Conservation (phyloP, 2,888 invertebrate genomes). For the Drepanosiphum platanoidis region DNA sequence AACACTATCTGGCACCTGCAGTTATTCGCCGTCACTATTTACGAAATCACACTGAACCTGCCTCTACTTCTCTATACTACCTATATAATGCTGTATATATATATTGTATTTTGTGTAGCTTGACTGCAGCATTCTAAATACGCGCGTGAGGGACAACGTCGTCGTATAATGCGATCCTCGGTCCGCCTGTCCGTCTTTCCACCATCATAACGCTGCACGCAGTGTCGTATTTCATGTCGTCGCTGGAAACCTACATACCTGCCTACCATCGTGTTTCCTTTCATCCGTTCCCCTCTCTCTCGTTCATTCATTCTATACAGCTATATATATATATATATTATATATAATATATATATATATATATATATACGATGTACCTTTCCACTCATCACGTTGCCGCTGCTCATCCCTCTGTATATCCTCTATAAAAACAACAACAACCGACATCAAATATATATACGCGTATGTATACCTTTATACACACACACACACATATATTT, state of each 20-base stretch:
- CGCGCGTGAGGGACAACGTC: neutral
- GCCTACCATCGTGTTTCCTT: neutral
- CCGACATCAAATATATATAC: conserved; percentile 11
- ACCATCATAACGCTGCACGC: neutral
- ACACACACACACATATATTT: neutral
- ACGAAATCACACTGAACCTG: neutral
- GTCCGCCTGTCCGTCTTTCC: neutral
- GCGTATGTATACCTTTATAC: neutral
- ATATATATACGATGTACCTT: conserved; percentile 11
- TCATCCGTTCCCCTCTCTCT: neutral
- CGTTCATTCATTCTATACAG: neutral
- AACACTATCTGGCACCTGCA: too few species aligned
- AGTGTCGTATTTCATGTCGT: neutral
- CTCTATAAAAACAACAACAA: conserved; percentile 13
- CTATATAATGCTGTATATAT: neutral
- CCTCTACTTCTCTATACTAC: neutral
- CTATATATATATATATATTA: neutral
- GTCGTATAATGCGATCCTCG: neutral
- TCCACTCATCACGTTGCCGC: neutral
- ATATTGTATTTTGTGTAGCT: neutral
- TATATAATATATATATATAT: neutral
- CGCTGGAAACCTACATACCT: neutral
- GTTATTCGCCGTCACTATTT: too few species aligned
- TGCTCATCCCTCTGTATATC: conserved; percentile 18
- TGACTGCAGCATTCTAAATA: neutral